A percentile compares a stretch with the other conserved stretches of the same genome.
Conservation (phyloP, 2,888 invertebrate genomes). For the Lymantria monacha region DNA sequence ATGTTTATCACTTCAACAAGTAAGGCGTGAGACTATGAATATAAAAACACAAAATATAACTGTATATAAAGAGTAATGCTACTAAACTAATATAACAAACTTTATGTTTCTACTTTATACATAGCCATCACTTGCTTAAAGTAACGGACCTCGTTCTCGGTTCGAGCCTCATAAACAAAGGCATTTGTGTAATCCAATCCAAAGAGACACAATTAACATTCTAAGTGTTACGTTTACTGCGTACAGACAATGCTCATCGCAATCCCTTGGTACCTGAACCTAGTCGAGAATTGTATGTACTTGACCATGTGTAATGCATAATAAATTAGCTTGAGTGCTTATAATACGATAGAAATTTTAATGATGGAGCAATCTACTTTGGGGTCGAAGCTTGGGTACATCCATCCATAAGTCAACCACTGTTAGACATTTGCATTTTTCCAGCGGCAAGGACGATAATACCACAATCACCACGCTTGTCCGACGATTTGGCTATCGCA, state of each 20-base stretch:
- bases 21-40: no score
- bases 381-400: not conserved
- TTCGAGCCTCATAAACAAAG: slow-evolving; percentile 46
- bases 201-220: slow-evolving; percentile 54
- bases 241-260: slow-evolving; percentile 33
- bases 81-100: no score
- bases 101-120: no score
- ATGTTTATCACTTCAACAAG: no score
- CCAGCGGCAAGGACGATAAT: no score
- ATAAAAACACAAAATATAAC: no score
- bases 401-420: no score
- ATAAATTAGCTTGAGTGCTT: slow-evolving; percentile 4
- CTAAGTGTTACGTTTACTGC: slow-evolving; percentile 44
- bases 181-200: slow-evolving; percentile 43
- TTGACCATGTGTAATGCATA: not conserved
- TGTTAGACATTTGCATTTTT: no score
- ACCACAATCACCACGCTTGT: no score
- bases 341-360: not conserved
- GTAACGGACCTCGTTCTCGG: slow-evolving; percentile 33
- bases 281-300: slow-evolving; percentile 13
- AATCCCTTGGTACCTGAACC: slow-evolving; percentile 14
- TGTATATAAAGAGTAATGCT: no score
- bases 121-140: not conserved
- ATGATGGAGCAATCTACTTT: not conserved
- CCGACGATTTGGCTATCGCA: no score